Evolutionary conservation across 2,888 invertebrate species (phyloP), one percentile per base, ranked within the genome.

Genomic region (Drosophila bunnanda): DNA sequence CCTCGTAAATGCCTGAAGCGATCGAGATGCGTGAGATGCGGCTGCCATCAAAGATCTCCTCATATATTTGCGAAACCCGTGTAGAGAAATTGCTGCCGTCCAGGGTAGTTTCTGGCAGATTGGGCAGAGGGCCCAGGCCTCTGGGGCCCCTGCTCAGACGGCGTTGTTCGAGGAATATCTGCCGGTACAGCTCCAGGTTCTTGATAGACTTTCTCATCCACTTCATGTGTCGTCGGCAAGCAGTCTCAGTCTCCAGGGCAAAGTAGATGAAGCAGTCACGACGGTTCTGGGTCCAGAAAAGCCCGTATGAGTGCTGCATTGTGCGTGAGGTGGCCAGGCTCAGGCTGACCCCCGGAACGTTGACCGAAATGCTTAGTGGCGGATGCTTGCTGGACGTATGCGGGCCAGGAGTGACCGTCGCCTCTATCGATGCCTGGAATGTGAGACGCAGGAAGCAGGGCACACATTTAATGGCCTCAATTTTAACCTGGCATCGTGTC

Each of bases 231-330:
- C 87, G 88, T 4, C 92, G 90, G 68, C 91, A 92, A 12, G 88
- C 85, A 4, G 79, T 69, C 67, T 92, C 90, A 0, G 92, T 90
- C 46, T 92, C 93, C 10, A 92, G 80, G 4, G 92, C 91, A 78
- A 92, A 91, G 62, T 92, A 92, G 10, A 92, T 90, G 25, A 90
- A 91, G 70, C 92, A 92, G 61, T 91, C 87, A 17, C 92, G 92
- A 4, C 93, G 91, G 82, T 92, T 92, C 66, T 93, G 91, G 30
- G 91, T 92, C 93, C 93, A 92, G 75, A 92, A 93, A 5, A 92
- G 73, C 0, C 92, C 92, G 72, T 92, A 92, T 2, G 92, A 91
- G 65, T 90, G 79, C 44, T 89, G 82, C 67, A 92, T 92, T 5
- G 93, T 92, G 52, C 92, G 90, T 2, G 92, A 92, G 22, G 86